Evolutionary conservation across 1,140 invertebrate species (phyloP).

Genomic region (Lamellibrachia luymesi): DNA sequence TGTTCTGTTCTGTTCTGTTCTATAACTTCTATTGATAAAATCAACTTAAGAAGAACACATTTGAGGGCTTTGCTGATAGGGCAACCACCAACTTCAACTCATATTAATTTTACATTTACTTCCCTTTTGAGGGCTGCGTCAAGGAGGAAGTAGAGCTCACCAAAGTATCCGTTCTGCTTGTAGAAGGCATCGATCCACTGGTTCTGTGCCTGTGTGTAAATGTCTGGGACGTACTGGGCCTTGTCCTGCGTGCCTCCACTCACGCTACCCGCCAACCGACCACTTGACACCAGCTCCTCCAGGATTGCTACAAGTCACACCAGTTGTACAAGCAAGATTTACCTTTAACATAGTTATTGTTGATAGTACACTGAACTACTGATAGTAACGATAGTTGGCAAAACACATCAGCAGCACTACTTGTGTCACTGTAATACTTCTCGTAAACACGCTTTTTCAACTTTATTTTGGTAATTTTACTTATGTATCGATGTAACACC

Average conservation of each 20-base stretch:
- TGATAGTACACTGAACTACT: too few species aligned
- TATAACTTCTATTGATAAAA: too few species aligned
- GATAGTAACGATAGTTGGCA: too few species aligned
- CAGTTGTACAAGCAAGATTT: neutral
- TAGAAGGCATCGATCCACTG: slow-evolving; percentile 92
- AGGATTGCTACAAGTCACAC: slow-evolving; percentile 61
- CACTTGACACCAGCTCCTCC: slow-evolving; percentile 67
- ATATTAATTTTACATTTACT: slow-evolving; percentile 13
- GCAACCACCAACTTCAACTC: too few species aligned
- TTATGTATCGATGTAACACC: too few species aligned
- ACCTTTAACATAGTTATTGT: neutral
- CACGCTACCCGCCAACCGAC: slow-evolving; percentile 73
- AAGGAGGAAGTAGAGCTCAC: slow-evolving; percentile 47
- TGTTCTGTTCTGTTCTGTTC: too few species aligned
- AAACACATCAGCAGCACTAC: too few species aligned
- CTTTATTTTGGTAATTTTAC: too few species aligned
- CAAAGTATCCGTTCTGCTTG: slow-evolving; percentile 90
- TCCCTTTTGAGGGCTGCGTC: neutral
- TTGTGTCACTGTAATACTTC: too few species aligned
- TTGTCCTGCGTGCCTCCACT: slow-evolving; percentile 73
- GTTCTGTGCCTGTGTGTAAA: slow-evolving; percentile 81
- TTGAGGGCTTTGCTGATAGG: neutral
- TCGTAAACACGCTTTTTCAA: too few species aligned
- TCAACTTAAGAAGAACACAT: too few species aligned
- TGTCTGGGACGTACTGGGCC: slow-evolving; percentile 82